Evolutionary conservation across 1,140 invertebrate species (phyloP).

Genomic region (Drosophila kohkoa): DNA sequence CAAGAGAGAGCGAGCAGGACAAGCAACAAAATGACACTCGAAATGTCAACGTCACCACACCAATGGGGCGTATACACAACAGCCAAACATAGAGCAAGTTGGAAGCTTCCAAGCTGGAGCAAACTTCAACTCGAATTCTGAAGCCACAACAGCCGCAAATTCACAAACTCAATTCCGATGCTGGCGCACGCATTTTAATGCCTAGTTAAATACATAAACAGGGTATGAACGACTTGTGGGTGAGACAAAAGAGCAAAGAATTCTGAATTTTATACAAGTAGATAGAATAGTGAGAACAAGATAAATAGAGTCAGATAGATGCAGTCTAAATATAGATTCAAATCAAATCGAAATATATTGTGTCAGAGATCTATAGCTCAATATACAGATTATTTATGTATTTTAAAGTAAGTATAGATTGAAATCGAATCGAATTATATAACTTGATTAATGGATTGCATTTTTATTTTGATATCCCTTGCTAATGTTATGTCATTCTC

Average conservation of each 20-base stretch:
- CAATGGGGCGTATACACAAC: conserved; percentile 45
- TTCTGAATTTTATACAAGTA: no score
- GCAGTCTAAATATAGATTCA: no score
- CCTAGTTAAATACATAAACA: not conserved
- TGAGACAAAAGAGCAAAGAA: not conserved
- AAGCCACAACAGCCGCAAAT: conserved; percentile 5
- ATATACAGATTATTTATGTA: no score
- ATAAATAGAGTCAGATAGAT: no score
- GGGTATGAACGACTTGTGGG: not conserved
- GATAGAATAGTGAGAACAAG: no score
- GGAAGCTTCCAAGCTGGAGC: not conserved
- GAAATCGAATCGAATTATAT: no score
- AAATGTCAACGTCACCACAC: conserved; percentile 68
- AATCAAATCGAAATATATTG: no score
- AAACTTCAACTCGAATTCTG: conserved; percentile 29
- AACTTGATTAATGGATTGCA: no score
- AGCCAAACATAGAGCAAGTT: not conserved
- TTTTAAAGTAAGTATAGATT: no score
- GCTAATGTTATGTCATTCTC: not conserved
- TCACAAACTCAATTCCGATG: conserved; percentile 18
- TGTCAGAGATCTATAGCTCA: no score
- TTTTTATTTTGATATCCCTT: not conserved
- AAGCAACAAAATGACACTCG: conserved; percentile 67
- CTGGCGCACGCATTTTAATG: conserved; percentile 10
- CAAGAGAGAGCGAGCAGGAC: not conserved